These are phyloP conservation scores for Ochropacha duplaris DNA, from an alignment of 2,888 invertebrate species.

Conservation along the genomic window DNA sequence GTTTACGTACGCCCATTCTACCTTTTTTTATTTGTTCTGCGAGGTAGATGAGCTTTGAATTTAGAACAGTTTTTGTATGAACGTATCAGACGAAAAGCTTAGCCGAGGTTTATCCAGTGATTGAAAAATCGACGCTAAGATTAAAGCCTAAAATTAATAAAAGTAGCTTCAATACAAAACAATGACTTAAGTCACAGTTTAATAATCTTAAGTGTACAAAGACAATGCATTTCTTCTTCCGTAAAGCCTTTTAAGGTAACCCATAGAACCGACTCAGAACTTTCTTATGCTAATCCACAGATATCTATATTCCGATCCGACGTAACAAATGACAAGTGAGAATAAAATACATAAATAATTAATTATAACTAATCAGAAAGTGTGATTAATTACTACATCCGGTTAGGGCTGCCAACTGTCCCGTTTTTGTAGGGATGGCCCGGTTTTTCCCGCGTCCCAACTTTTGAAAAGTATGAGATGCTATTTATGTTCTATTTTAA, in stretches of 20 bases:
- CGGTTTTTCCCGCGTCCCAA: background rate
- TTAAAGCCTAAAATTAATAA: too few relatives aligned
- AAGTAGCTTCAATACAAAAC: too few relatives aligned
- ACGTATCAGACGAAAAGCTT: too few relatives aligned
- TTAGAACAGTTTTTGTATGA: too few relatives aligned
- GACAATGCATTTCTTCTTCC: background rate
- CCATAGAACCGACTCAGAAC: background rate
- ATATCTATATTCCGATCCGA: background rate
- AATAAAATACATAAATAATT: background rate
- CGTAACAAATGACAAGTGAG: conserved; percentile 1
- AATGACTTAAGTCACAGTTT: too few relatives aligned
- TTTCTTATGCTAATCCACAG: background rate
- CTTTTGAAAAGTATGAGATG: background rate
- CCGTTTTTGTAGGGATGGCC: background rate
- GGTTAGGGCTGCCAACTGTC: background rate
- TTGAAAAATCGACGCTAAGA: too few relatives aligned
- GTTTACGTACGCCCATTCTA: too few relatives aligned
- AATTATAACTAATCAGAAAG: background rate
- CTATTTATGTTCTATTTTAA: too few relatives aligned
- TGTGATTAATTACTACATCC: background rate
- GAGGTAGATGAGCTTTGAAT: too few relatives aligned
- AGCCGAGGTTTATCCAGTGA: too few relatives aligned
- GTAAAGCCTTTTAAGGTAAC: background rate
- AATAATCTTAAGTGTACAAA: background rate
- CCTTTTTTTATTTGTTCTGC: too few relatives aligned